phyloP scores from a whole-genome alignment of 2,113 vertebrate genomes.

The Ptyas mucosa region DNA sequence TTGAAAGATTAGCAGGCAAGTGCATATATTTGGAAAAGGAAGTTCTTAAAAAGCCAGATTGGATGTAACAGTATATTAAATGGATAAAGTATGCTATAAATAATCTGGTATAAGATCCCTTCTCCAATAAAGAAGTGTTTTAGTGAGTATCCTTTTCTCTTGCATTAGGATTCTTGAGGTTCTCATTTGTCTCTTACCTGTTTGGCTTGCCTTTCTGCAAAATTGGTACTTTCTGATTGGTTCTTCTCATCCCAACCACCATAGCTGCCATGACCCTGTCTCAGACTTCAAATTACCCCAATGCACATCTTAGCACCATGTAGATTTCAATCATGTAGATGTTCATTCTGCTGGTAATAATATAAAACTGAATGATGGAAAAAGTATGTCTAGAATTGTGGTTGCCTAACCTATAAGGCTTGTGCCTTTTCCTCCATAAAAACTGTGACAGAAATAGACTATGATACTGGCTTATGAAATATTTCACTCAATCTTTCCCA shows the following conservation, averaged over 20 bases:
- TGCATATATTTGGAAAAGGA: not conserved
- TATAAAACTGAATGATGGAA: not conserved
- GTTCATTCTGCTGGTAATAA: not conserved
- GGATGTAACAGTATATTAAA: not conserved
- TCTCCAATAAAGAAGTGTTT: not conserved
- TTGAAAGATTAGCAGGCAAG: not conserved
- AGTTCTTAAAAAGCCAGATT: not conserved
- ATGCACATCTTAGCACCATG: not conserved
- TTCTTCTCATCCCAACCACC: not conserved
- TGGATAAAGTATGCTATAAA: not conserved
- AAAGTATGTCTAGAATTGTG: not conserved
- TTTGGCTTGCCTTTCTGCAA: not conserved
- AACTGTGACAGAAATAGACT: not conserved
- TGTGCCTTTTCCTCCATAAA: not conserved
- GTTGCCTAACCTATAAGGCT: not conserved
- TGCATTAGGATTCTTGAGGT: not conserved
- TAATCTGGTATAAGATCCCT: not conserved
- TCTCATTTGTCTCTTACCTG: not conserved
- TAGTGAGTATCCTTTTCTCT: not conserved
- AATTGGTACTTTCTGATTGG: not conserved
- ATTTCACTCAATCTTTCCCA: fast-evolving
- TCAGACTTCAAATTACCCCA: not conserved
- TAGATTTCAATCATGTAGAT: too few species aligned
- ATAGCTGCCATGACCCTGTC: not conserved
- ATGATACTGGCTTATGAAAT: not conserved